Conservation (phyloP, 2,888 invertebrate species). For the Sicus ferrugineus region DNA sequence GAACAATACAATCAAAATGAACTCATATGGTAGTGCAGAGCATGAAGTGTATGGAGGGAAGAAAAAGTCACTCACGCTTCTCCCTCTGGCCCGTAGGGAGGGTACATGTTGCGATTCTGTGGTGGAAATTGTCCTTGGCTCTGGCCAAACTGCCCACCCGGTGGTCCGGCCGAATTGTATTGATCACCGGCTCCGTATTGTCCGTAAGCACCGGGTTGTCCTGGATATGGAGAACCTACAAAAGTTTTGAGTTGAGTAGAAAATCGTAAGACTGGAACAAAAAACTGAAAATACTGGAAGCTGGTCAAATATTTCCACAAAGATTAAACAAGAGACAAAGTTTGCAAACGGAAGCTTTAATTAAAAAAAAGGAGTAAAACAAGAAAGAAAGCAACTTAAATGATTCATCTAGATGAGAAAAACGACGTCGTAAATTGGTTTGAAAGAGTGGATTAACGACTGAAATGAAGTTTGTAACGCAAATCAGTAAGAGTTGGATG, state of each 20-base stretch:
- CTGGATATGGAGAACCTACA: conserved; percentile 68
- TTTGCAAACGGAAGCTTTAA: background rate
- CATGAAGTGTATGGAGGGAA: conserved; percentile 37
- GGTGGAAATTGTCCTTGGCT: conserved; percentile 71
- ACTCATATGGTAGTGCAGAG: conserved; percentile 23
- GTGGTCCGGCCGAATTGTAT: conserved; percentile 68
- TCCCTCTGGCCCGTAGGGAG: conserved; percentile 77
- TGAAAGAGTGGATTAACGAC: too few relatives aligned
- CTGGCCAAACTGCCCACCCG: conserved; percentile 69
- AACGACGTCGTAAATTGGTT: background rate
- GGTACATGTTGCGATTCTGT: conserved; percentile 80
- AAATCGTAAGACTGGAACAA: background rate
- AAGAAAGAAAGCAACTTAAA: background rate
- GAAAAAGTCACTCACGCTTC: conserved; percentile 68
- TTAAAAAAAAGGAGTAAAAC: background rate
- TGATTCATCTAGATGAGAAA: background rate
- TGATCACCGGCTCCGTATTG: conserved; percentile 74
- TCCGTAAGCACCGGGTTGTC: conserved; percentile 71
- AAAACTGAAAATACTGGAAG: conserved; percentile 23
- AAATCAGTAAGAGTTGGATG: background rate
- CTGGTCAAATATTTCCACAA: conserved; percentile 3
- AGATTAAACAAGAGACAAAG: background rate
- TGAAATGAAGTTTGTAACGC: background rate
- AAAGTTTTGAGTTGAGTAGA: too few relatives aligned
- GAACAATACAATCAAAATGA: conserved; percentile 39